phyloP scores from a whole-genome alignment of 23 tunicate species.

The Trididemnum clinides region DNA sequence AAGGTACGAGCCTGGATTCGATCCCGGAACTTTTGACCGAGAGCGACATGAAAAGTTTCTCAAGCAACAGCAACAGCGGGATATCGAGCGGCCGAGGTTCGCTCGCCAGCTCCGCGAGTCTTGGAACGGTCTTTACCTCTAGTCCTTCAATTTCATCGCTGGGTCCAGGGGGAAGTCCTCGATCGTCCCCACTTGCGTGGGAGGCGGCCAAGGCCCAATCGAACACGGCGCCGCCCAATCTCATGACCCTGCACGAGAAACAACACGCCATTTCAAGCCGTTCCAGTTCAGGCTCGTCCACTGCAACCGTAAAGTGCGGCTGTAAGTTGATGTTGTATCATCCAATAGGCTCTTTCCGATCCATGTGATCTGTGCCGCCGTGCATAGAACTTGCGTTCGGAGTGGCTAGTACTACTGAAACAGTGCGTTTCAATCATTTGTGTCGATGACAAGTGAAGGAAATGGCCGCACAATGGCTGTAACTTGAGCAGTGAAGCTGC shows the following conservation, averaged over 20 bases:
- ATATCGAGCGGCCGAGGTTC: constrained; percentile 63
- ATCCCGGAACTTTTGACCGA: background rate
- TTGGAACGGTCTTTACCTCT: constrained; percentile 52
- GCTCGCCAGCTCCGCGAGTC: constrained; percentile 56
- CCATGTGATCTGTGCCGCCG: no score
- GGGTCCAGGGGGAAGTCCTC: constrained; percentile 41
- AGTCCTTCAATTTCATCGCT: constrained; percentile 48
- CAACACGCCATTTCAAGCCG: constrained; percentile 16
- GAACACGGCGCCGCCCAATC: constrained; percentile 32
- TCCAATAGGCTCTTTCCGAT: background rate
- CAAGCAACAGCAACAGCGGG: constrained; percentile 32
- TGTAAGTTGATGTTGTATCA: background rate
- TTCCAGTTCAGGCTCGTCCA: constrained; percentile 67
- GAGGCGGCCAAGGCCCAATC: constrained; percentile 29
- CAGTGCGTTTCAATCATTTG: no score
- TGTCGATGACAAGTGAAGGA: no score
- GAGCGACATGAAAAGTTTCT: constrained; percentile 25
- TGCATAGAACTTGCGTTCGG: no score
- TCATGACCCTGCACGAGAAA: background rate
- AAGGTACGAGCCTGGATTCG: constrained; percentile 8
- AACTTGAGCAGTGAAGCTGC: no score
- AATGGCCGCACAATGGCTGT: no score
- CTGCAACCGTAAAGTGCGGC: constrained; percentile 56
- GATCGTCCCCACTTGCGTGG: constrained; percentile 54
- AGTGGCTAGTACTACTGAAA: no score